Evolutionary conservation across 2,888 invertebrate genomes (phyloP).

Genomic region (Nymphalis c-album): DNA sequence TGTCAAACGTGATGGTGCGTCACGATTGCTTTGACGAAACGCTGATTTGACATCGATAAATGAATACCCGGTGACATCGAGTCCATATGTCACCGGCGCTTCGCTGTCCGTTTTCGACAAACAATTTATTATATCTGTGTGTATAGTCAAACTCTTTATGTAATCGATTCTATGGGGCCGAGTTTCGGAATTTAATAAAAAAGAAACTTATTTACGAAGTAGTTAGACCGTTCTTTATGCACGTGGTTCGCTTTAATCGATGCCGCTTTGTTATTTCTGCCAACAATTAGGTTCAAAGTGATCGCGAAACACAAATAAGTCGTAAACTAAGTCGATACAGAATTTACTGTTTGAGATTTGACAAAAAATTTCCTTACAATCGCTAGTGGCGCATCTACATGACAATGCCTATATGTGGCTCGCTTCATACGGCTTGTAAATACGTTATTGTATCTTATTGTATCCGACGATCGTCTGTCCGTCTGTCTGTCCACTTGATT

Average conservation of each 20-base stretch:
- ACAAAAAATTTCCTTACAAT: slow-evolving; percentile 39
- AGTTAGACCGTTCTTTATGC: not conserved
- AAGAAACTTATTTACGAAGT: not conserved
- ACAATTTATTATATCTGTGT: slow-evolving; percentile 7
- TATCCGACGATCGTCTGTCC: slow-evolving; percentile 59
- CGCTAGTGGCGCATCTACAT: slow-evolving; percentile 34
- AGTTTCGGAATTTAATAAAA: slow-evolving; percentile 5
- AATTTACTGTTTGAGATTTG: slow-evolving; percentile 35
- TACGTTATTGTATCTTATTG: slow-evolving; percentile 63
- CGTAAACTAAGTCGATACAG: slow-evolving; percentile 34
- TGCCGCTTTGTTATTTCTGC: slow-evolving; percentile 10
- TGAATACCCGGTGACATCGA: slow-evolving; percentile 39
- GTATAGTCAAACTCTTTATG: not conserved
- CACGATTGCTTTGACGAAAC: slow-evolving; percentile 40
- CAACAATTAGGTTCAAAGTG: slow-evolving; percentile 8
- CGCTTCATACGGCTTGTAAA: slow-evolving; percentile 62
- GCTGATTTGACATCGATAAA: slow-evolving; percentile 40
- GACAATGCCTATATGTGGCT: slow-evolving; percentile 48
- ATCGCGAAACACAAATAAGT: slow-evolving; percentile 29
- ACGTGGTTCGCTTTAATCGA: not conserved
- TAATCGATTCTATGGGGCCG: slow-evolving; percentile 1
- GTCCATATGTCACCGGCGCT: slow-evolving; percentile 27
- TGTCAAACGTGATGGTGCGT: slow-evolving; percentile 45
- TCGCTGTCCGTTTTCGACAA: slow-evolving; percentile 21
- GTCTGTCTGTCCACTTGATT: slow-evolving; percentile 66